These are phyloP conservation scores for Trochalopteron elliotii DNA, from an alignment of 2,113 vertebrate species.

Conservation along the genomic window DNA sequence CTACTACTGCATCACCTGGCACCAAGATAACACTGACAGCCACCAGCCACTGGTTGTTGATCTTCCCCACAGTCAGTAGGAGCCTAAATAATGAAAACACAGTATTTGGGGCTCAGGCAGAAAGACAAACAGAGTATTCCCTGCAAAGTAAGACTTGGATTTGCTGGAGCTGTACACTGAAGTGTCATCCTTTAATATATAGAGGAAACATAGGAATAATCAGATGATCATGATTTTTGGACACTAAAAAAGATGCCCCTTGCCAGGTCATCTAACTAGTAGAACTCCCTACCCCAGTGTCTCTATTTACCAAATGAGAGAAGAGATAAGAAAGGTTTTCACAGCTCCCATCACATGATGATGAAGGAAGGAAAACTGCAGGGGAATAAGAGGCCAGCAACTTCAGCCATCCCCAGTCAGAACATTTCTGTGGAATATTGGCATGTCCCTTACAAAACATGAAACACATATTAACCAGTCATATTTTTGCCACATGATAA, in stretches of 20 bases:
- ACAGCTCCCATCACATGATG: not conserved
- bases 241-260: not conserved
- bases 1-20: conserved; percentile 8
- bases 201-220: not conserved
- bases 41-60: not conserved
- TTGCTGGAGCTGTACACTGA: not conserved
- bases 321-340: not conserved
- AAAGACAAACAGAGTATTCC: not conserved
- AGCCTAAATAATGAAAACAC: not conserved
- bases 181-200: not conserved
- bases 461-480: not conserved
- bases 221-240: not conserved
- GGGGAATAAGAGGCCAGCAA: not conserved
- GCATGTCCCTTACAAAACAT: not conserved
- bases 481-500: not conserved
- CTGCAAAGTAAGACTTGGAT: not conserved
- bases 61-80: not conserved
- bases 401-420: not conserved
- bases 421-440: not conserved
- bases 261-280: not conserved
- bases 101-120: not conserved
- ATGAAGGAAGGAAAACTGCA: not conserved
- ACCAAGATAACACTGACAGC: not conserved
- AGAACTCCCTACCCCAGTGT: not conserved
- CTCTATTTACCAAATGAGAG: not conserved